These are phyloP conservation scores for Muntiacus muntjak DNA, from an alignment of 2,113 vertebrate genomes.

Conservation along the genomic window DNA sequence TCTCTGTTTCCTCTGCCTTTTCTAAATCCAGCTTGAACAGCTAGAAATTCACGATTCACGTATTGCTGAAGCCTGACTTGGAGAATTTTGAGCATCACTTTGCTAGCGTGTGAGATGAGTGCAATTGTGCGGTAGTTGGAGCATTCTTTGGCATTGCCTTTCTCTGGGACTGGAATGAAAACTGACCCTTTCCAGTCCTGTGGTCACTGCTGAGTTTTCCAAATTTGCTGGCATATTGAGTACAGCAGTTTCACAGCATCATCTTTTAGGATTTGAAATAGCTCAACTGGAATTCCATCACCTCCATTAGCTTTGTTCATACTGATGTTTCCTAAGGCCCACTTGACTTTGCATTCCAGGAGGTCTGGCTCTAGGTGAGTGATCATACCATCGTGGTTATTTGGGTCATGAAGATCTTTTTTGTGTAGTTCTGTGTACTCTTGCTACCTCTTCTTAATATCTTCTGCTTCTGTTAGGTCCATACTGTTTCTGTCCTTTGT, in stretches of 20 bases:
- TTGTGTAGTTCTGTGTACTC: neutral
- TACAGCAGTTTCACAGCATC: neutral
- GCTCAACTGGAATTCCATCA: neutral
- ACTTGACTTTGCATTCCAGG: neutral
- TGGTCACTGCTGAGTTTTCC: neutral
- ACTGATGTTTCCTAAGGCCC: neutral
- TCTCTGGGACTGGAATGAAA: neutral
- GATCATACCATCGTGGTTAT: neutral
- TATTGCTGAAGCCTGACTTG: neutral
- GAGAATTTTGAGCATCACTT: neutral
- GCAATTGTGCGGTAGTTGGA: neutral
- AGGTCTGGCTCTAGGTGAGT: neutral
- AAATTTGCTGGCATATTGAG: neutral
- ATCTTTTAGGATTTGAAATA: neutral
- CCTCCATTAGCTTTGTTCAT: neutral
- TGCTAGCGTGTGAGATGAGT: neutral
- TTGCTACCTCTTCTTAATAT: neutral
- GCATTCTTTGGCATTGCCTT: neutral
- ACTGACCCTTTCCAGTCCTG: neutral
- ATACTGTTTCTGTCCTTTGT: neutral
- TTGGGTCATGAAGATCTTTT: neutral
- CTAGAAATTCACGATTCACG: neutral
- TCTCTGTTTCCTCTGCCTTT: neutral
- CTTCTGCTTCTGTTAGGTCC: neutral
- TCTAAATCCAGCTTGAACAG: neutral